These are phyloP conservation scores for Cacoxenus indagator DNA, from an alignment of 2,888 invertebrate species.

Conservation along the genomic window DNA sequence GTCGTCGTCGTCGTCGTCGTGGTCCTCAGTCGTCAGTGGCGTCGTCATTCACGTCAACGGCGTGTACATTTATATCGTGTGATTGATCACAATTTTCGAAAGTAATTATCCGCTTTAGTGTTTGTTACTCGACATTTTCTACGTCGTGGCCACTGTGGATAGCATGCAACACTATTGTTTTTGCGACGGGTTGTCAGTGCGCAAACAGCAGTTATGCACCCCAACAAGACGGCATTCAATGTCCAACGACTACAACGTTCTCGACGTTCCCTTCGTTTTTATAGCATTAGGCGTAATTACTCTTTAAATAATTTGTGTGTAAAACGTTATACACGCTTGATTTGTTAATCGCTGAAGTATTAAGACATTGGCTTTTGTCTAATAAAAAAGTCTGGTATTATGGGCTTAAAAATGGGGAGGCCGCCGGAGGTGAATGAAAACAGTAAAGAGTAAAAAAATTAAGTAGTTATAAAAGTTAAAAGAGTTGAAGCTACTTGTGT, in stretches of 20 bases:
- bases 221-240: conserved; percentile 12
- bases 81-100: conserved; percentile 66
- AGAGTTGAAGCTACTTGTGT: too few species aligned
- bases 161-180: background rate
- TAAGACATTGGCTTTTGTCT: conserved; percentile 24
- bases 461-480: too few species aligned
- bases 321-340: conserved; percentile 15
- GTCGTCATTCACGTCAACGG: conserved; percentile 24
- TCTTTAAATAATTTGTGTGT: conserved; percentile 52
- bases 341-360: conserved; percentile 4
- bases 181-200: background rate
- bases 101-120: conserved; percentile 56
- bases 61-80: conserved; percentile 47
- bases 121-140: background rate
- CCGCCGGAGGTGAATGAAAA: too few species aligned
- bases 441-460: too few species aligned
- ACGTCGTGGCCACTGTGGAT: background rate
- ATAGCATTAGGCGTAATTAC: conserved; percentile 57
- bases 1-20: background rate
- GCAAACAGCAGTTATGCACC: conserved; percentile 26
- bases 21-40: background rate
- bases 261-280: conserved; percentile 23
- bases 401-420: too few species aligned
- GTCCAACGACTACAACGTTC: conserved; percentile 30
- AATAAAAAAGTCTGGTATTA: too few species aligned